These are phyloP conservation scores for Anoplolepis gracilipes DNA, from an alignment of 1,140 invertebrate species.

Conservation along the genomic window DNA sequence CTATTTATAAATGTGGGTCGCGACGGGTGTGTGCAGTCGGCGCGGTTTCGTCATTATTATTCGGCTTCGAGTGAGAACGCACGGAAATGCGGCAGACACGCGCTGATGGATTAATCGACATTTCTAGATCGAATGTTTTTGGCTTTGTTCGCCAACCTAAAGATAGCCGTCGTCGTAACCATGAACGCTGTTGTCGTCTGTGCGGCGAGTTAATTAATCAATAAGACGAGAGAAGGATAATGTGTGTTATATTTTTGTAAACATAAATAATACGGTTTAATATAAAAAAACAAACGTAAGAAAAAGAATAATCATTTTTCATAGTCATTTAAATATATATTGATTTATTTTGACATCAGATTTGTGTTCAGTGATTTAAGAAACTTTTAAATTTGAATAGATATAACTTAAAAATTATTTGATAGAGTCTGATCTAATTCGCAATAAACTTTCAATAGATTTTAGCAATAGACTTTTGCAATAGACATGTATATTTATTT, in stretches of 20 bases:
- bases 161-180: not conserved
- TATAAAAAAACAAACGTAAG: too few species aligned
- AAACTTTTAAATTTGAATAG: too few species aligned
- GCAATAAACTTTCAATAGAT: too few species aligned
- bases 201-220: not conserved
- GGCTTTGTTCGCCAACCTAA: not conserved
- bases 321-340: not conserved
- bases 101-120: constrained; percentile 46
- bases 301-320: too few species aligned
- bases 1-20: constrained; percentile 84
- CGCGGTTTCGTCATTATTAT: constrained; percentile 80
- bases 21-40: constrained; percentile 71
- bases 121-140: constrained; percentile 23
- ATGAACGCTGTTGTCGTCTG: not conserved
- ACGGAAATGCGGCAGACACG: constrained; percentile 32
- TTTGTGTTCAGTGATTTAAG: too few species aligned
- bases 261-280: not conserved
- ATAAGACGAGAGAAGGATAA: not conserved
- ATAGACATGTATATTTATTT: too few species aligned
- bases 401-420: too few species aligned
- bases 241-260: not conserved
- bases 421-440: too few species aligned
- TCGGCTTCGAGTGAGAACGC: constrained; percentile 67
- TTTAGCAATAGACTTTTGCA: too few species aligned
- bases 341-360: too few species aligned